Conservation (phyloP, 2,888 invertebrate genomes). For the Amiota minor region DNA sequence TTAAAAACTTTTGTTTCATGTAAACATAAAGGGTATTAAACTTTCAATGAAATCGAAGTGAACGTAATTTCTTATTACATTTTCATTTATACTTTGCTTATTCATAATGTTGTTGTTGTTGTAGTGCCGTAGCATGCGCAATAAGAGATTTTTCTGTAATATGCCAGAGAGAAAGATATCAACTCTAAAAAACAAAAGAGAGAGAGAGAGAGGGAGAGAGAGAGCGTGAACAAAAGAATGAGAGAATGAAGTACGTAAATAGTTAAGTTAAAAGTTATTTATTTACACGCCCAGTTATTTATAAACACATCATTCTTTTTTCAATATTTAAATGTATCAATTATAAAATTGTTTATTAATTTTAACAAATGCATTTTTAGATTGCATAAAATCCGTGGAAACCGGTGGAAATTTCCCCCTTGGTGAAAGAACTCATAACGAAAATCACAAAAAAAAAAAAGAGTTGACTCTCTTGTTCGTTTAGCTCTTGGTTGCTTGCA, state of each 20-base stretch:
- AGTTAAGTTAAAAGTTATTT: conserved; percentile 45
- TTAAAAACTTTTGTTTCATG: no score
- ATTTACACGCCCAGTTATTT: conserved; percentile 56
- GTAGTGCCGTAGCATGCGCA: conserved; percentile 1
- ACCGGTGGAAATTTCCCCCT: no score
- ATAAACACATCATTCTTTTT: background rate
- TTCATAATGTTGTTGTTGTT: conserved; percentile 21
- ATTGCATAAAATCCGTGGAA: no score
- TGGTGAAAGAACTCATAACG: no score
- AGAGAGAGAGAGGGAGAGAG: conserved; percentile 2
- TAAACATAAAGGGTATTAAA: no score
- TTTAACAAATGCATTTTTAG: no score
- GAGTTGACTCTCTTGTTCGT: no score
- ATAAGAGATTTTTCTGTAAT: conserved; percentile 10
- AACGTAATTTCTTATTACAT: conserved; percentile 33
- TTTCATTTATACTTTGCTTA: conserved; percentile 37
- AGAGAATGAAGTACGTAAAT: conserved; percentile 46
- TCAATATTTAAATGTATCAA: background rate
- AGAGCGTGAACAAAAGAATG: conserved; percentile 52
- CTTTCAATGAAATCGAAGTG: background rate
- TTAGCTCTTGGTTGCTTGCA: no score
- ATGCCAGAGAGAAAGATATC: background rate
- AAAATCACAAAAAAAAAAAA: no score
- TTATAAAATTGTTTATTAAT: background rate
- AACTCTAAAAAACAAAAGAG: conserved; percentile 39